A percentile compares a stretch with the other conserved stretches of the same genome.
These are phyloP conservation scores for Archivesica marissinica DNA, from an alignment of 1,140 invertebrate species.

Conservation along the genomic window DNA sequence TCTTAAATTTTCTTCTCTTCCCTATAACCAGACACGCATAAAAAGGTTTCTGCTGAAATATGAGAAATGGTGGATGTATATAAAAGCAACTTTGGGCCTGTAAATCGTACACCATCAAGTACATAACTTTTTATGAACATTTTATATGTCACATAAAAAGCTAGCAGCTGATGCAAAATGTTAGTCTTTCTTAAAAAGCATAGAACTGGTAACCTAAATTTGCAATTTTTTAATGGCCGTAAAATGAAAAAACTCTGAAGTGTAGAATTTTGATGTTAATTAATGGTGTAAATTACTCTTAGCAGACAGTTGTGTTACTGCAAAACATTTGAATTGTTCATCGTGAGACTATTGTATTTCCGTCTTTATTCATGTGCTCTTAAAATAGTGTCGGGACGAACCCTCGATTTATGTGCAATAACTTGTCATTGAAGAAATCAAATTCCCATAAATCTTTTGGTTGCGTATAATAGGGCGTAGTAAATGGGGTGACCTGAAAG, in stretches of 20 bases:
- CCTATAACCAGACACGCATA: neutral
- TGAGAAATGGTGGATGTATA: neutral
- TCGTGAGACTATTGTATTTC: neutral
- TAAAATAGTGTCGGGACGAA: too few relatives aligned
- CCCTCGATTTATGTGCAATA: too few relatives aligned
- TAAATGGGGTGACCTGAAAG: too few relatives aligned
- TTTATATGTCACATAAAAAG: neutral
- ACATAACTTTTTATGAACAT: neutral
- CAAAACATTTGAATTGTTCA: neutral
- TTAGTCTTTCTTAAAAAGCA: neutral
- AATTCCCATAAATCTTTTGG: too few relatives aligned
- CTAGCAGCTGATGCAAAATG: neutral
- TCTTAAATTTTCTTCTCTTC: neutral
- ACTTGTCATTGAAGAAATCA: too few relatives aligned
- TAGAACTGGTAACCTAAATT: neutral
- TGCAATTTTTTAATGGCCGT: neutral
- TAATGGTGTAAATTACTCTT: too few relatives aligned
- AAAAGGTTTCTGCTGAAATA: neutral
- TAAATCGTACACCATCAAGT: neutral
- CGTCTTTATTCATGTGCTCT: neutral
- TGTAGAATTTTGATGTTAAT: neutral
- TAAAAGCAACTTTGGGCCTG: neutral
- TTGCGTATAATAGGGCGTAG: too few relatives aligned
- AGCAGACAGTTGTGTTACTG: neutral
- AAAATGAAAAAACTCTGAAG: neutral